Evolutionary conservation across 2,797 vertebrate genomes (phyloP).

Genomic region (Hylomyscus alleni): DNA sequence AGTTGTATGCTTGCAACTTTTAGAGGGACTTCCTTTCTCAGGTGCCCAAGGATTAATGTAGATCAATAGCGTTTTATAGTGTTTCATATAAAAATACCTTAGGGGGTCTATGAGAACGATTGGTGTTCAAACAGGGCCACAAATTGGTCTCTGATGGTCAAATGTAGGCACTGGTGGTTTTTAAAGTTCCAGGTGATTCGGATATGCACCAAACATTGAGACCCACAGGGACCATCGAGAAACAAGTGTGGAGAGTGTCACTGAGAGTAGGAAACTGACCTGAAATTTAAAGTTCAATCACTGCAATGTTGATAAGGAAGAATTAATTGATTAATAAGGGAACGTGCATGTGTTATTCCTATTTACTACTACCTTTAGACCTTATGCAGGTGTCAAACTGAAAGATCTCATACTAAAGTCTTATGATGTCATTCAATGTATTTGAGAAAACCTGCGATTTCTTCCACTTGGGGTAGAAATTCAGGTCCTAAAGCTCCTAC

Average conservation of each 20-base stretch:
- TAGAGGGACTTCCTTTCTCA: background rate
- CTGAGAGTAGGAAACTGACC: background rate
- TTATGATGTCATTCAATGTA: background rate
- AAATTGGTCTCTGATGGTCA: background rate
- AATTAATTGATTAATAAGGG: background rate
- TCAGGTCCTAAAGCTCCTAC: background rate
- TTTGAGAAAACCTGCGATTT: slow-evolving; percentile 14
- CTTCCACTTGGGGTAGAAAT: background rate
- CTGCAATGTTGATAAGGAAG: background rate
- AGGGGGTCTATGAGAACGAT: background rate
- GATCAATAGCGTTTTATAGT: background rate
- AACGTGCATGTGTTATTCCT: background rate
- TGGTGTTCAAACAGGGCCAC: background rate
- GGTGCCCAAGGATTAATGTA: background rate
- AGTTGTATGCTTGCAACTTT: slow-evolving; percentile 22
- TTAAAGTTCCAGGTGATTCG: background rate
- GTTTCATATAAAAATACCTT: background rate
- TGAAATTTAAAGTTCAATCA: background rate
- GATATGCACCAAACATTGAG: background rate
- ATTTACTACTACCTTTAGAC: background rate
- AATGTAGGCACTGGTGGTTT: background rate
- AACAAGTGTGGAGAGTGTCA: background rate
- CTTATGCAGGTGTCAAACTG: slow-evolving; percentile 6
- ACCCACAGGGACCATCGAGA: background rate
- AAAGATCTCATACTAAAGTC: background rate